Percentiles rank a stretch among this genome's conserved stretches.
phyloP scores from a whole-genome alignment of 1,140 invertebrate species.

The Ceratina calcarata region DNA sequence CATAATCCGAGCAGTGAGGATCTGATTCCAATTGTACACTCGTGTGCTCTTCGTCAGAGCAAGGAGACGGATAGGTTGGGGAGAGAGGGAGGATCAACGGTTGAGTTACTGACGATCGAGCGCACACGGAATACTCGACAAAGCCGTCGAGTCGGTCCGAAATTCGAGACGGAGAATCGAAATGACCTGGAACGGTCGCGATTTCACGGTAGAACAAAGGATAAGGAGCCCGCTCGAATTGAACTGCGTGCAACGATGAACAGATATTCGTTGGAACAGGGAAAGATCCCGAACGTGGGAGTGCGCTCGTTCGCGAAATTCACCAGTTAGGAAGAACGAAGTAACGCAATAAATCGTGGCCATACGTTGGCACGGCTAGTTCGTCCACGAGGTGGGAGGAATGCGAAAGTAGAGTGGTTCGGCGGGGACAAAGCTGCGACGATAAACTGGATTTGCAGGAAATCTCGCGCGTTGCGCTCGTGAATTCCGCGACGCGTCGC shows the following conservation, averaged over 20 bases:
- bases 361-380: conserved; percentile 1
- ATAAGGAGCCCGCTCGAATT: background rate
- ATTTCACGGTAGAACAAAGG: background rate
- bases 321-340: background rate
- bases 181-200: background rate
- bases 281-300: background rate
- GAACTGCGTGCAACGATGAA: background rate
- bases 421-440: conserved; percentile 4
- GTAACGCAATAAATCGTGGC: conserved; percentile 32
- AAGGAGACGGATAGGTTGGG: too few species aligned
- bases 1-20: background rate
- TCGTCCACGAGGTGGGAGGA: background rate
- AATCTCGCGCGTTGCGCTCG: conserved; percentile 5
- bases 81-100: background rate
- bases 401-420: conserved; percentile 9
- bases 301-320: background rate
- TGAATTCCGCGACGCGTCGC: background rate
- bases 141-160: background rate
- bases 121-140: too few species aligned
- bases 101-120: too few species aligned
- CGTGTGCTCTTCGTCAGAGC: background rate
- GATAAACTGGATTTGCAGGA: conserved; percentile 41
- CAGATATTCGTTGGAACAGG: too few species aligned
- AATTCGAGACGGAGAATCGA: background rate
- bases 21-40: background rate